Percentiles rank a stretch among this genome's conserved stretches.
These are phyloP conservation scores for Lucilia cuprina DNA, from an alignment of 1,140 invertebrate species.

Conservation along the genomic window DNA sequence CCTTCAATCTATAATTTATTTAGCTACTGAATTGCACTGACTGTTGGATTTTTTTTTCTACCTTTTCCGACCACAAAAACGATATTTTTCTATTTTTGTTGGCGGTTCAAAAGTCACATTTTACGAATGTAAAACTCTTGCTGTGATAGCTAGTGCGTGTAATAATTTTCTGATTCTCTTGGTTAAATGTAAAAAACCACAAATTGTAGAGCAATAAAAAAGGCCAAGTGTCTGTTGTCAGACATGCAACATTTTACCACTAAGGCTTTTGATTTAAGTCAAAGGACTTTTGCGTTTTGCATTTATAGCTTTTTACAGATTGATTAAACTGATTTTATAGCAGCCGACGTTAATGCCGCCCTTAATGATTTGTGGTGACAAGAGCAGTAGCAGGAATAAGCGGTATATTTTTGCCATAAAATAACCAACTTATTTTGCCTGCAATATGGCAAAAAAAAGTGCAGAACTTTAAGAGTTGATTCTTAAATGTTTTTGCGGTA, in stretches of 20 bases:
- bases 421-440: not conserved
- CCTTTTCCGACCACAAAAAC: not conserved
- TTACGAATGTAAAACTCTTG: not conserved
- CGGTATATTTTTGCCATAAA: not conserved
- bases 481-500: not conserved
- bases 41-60: too few relatives aligned
- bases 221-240: not conserved
- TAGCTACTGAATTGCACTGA: not conserved
- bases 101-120: not conserved
- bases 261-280: not conserved
- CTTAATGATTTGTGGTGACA: constrained; percentile 11
- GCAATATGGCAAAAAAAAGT: too few relatives aligned
- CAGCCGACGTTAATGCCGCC: not conserved
- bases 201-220: constrained; percentile 6
- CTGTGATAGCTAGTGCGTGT: not conserved
- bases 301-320: not conserved
- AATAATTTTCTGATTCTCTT: not conserved
- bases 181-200: not conserved
- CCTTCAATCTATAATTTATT: not conserved
- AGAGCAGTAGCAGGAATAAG: not conserved
- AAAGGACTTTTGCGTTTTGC: not conserved
- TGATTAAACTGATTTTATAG: constrained; percentile 15
- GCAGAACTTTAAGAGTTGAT: not conserved
- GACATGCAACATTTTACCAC: not conserved
- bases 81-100: not conserved